These are phyloP conservation scores for Ptilodon capucinus DNA, from an alignment of 2,888 invertebrate genomes.

Conservation along the genomic window DNA sequence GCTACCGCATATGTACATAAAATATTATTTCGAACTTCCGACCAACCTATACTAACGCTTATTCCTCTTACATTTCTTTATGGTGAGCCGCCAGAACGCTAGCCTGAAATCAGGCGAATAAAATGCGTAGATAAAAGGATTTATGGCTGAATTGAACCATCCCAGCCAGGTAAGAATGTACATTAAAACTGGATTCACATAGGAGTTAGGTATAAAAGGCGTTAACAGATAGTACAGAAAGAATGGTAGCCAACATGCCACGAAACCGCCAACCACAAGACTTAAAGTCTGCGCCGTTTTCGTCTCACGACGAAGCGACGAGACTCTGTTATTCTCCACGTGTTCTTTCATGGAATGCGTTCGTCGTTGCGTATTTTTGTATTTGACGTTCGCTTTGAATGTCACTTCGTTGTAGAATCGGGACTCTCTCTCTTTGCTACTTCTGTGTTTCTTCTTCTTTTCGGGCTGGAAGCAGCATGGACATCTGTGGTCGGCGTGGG, in stretches of 20 bases:
- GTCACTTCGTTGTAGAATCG: conserved; percentile 67
- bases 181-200: conserved; percentile 85
- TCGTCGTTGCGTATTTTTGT: conserved; percentile 67
- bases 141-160: conserved; percentile 95
- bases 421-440: conserved; percentile 61
- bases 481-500: conserved; percentile 66
- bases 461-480: conserved; percentile 69
- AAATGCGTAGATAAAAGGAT: conserved; percentile 95
- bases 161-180: conserved; percentile 93
- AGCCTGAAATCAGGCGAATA: conserved; percentile 93
- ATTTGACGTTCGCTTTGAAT: conserved; percentile 71
- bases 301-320: conserved; percentile 89
- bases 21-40: too few relatives aligned
- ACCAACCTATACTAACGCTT: conserved; percentile 45
- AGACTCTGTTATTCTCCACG: conserved; percentile 83
- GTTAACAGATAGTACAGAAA: conserved; percentile 91
- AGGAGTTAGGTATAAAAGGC: conserved; percentile 87
- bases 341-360: conserved; percentile 81
- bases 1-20: too few relatives aligned
- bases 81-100: conserved; percentile 93
- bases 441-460: conserved; percentile 56
- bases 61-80: conserved; percentile 84
- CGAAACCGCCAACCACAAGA: conserved; percentile 93
- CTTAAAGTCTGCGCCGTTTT: conserved; percentile 95
- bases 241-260: conserved; percentile 94